Conservation (phyloP, 2,113 vertebrate species). For the Cranoglanis bouderius region DNA sequence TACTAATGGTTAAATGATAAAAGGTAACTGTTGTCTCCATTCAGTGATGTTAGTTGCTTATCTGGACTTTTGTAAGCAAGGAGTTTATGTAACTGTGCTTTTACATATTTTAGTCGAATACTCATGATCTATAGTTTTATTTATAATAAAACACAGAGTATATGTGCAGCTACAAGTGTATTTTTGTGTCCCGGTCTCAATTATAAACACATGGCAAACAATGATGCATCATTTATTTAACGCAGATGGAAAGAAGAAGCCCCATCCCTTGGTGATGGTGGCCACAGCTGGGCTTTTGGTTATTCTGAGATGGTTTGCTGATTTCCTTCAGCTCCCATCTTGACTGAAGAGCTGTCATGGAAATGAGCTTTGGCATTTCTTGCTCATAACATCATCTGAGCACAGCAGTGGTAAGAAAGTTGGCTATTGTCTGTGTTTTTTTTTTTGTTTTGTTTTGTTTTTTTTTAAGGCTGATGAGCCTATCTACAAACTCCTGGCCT, state of each 20-base stretch:
- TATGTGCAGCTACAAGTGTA: not conserved
- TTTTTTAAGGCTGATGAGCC: conserved; percentile 5
- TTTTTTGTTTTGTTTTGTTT: too few species aligned
- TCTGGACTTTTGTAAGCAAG: not conserved
- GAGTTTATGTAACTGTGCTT: not conserved
- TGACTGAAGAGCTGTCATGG: not conserved
- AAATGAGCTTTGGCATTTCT: conserved; percentile 1
- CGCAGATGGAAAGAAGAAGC: not conserved
- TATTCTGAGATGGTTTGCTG: conserved; percentile 19
- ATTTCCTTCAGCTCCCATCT: conserved; percentile 10
- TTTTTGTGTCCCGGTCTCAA: not conserved
- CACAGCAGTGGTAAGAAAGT: not conserved
- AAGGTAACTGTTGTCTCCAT: not conserved
- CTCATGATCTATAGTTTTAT: not conserved
- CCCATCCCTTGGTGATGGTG: not conserved
- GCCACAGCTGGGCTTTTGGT: conserved; percentile 24
- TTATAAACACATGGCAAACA: not conserved
- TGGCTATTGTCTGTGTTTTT: not conserved
- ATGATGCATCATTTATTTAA: not conserved
- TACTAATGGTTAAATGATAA: not conserved
- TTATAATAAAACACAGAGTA: not conserved
- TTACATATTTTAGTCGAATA: not conserved
- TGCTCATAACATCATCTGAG: conserved; percentile 10
- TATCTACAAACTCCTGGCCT: conserved; percentile 19
- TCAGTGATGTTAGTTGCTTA: not conserved